These are phyloP conservation scores for Phocides pigmalion DNA, from an alignment of 1,140 invertebrate genomes.

Conservation along the genomic window DNA sequence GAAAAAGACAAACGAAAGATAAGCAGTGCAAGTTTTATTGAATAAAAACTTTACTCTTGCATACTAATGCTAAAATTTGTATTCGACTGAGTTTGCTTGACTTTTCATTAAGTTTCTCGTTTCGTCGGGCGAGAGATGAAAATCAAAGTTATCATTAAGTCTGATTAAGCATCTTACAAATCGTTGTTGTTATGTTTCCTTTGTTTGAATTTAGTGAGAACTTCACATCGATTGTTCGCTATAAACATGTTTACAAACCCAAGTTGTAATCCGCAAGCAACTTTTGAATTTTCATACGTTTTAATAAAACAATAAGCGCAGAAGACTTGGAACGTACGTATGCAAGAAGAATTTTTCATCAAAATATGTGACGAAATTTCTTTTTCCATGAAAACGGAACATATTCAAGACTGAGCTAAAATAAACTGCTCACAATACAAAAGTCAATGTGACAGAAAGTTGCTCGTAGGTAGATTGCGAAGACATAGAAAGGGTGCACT, in stretches of 20 bases:
- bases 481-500: conserved; percentile 64
- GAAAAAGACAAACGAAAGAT: conserved; percentile 71
- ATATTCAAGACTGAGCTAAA: conserved; percentile 64
- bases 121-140: conserved; percentile 66
- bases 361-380: conserved; percentile 42
- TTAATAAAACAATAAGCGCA: conserved; percentile 12
- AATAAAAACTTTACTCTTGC: conserved; percentile 80
- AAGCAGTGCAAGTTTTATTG: conserved; percentile 76
- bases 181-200: conserved; percentile 59
- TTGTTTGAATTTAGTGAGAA: conserved; percentile 55
- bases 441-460: conserved; percentile 65
- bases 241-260: not conserved
- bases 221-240: conserved; percentile 32
- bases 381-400: conserved; percentile 58
- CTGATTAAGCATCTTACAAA: conserved; percentile 68
- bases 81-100: conserved; percentile 78
- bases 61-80: conserved; percentile 81
- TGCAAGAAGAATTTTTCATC: conserved; percentile 6
- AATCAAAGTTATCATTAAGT: conserved; percentile 78
- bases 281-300: not conserved
- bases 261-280: not conserved
- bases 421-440: conserved; percentile 71
- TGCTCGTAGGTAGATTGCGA: conserved; percentile 48
- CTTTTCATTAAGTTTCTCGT: conserved; percentile 78
- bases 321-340: conserved; percentile 5